Evolutionary conservation across 2,113 vertebrate species (phyloP), one percentile per base, ranked within the genome.

Genomic region (Colossoma macropomum): DNA sequence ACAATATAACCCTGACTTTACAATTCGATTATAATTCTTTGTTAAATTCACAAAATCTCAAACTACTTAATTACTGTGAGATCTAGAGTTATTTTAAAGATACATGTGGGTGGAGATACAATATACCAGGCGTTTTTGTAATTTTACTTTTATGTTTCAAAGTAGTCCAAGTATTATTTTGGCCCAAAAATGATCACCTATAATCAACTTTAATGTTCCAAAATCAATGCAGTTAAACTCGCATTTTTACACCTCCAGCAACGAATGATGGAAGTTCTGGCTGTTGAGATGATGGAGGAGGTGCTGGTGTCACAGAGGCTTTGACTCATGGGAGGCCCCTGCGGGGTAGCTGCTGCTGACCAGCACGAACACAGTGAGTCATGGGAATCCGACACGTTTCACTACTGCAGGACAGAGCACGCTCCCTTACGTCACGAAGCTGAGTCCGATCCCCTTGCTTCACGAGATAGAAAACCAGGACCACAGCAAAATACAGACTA

Each of bases 251-350:
- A 23, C 74, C 60, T 62, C 34, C 13, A 60, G 2, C 16, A 16
- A 62, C 15, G 19, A 69, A 21, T 9, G 32, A 80, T 34, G 1
- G 28, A 38, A 23, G n/a, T 23, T 30, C 19, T 60, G 25, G 30
- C 34, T 74, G 52, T 63, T n/a, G 54, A 48, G 0, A 0, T 23
- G 17, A 38, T 68, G 45, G 50, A 75, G n/a, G 41, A 38, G 75
- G 41, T 19, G 60, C 17, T 17, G 34, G 32, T 77, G 75, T 19
- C 75, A 75, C 30, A 56, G 17, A 56, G 30, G 72, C 27, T 32
- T 54, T 77, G 59, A 82, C 21, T 81, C 60, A 74, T 50, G 21
- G 45, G 25, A 52, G 62, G 60, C 30, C 21, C 41, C 52, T 63
- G 38, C 38, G 72, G 25, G 41, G 45, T 52, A 27, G 28, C 11